Conservation (phyloP, 2,888 invertebrate genomes). For the Aphidoletes aphidimyza region DNA sequence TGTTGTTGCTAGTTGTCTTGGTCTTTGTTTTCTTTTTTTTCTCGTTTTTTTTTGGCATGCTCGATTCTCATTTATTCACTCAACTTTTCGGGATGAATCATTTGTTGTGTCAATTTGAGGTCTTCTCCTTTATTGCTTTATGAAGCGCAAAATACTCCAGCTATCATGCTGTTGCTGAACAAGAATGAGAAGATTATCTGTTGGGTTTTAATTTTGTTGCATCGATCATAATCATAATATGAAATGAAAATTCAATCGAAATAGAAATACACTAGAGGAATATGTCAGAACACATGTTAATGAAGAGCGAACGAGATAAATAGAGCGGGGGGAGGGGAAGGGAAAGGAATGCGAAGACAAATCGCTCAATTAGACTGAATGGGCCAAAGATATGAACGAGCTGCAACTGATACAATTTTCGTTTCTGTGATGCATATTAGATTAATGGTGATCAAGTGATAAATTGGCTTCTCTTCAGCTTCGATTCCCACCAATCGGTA, state of each 20-base stretch:
- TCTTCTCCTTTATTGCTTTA: background rate
- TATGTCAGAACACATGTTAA: background rate
- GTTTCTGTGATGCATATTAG: background rate
- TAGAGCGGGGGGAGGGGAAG: background rate
- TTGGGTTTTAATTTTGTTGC: constrained; percentile 1
- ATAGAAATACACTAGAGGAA: background rate
- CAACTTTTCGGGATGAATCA: background rate
- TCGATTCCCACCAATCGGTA: background rate
- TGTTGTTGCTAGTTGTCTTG: background rate
- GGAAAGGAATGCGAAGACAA: no score
- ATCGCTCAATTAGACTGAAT: background rate
- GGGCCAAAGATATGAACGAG: background rate
- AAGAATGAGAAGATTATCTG: constrained; percentile 26
- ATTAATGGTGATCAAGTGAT: background rate
- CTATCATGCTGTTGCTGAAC: background rate
- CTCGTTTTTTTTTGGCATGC: background rate
- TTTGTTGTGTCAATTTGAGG: constrained; percentile 19
- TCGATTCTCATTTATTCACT: background rate
- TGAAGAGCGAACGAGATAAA: no score
- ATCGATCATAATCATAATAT: constrained; percentile 16
- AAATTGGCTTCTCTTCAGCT: background rate
- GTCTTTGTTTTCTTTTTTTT: background rate
- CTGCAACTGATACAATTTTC: background rate
- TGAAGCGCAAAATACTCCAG: background rate
- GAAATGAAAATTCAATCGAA: background rate